A percentile compares a stretch with the other conserved stretches of the same genome.
Conservation (phyloP, 2,113 vertebrate species). For the Tursiops truncatus region DNA sequence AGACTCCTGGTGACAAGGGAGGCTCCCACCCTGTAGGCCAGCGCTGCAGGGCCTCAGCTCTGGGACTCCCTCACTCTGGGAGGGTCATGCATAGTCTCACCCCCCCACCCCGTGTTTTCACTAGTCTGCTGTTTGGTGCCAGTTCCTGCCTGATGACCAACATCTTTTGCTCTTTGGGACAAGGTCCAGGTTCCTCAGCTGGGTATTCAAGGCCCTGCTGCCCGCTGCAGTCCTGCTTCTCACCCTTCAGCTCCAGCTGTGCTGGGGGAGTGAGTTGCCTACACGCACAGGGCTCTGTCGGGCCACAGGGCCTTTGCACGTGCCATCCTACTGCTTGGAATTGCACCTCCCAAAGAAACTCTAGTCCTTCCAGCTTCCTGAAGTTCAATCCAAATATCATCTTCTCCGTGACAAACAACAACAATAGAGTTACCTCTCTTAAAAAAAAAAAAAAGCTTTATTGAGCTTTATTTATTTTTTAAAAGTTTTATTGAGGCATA, state of each 20-base stretch:
- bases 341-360: neutral
- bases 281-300: neutral
- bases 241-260: neutral
- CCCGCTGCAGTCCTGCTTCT: fast-evolving
- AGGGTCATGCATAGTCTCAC: neutral
- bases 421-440: neutral
- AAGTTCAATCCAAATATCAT: neutral
- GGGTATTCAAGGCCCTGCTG: neutral
- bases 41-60: neutral
- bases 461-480: neutral
- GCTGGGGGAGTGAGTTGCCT: neutral
- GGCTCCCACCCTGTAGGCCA: neutral
- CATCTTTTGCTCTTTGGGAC: neutral
- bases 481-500: neutral
- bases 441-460: neutral
- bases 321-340: neutral
- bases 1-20: neutral
- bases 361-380: neutral
- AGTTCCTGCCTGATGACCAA: neutral
- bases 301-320: neutral
- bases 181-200: neutral
- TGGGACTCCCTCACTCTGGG: neutral
- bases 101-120: fast-evolving
- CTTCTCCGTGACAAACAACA: neutral
- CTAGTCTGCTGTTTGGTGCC: neutral